Evolutionary conservation across 2,888 invertebrate genomes (phyloP), one percentile per base, ranked within the genome.

Genomic region (Coelopa pilipes): DNA sequence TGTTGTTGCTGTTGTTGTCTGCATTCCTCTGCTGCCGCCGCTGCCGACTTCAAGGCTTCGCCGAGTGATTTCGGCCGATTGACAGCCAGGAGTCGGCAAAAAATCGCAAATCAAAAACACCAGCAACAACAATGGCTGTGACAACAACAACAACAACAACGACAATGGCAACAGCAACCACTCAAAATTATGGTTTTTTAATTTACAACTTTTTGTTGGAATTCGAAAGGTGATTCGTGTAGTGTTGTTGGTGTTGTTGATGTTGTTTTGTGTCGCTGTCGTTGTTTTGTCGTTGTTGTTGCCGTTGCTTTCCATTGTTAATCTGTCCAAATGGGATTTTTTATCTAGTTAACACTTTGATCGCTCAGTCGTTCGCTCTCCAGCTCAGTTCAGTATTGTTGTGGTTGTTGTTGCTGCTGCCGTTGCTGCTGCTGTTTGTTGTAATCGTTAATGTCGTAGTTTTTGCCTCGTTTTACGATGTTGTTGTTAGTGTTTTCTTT

Each of bases 261-360:
- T 34, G 34, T 34, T 4, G 34, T 34, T 34, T 34, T 34, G n/a
- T n/a, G n/a, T n/a, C 7, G 34, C 7, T 34, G 7, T 34, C 34
- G 34, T 34, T 34, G 34, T 34, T 34, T 34, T 34, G 34, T 34
- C 7, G 34, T 34, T 34, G 34, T 34, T 34, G 2, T 34, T 34
- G 34, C 7, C 7, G 34, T 34, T 34, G 34, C 34, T 34, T 34
- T 34, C 34, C 34, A 34, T 57, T 57, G 57, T 19, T 57, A 19
- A 57, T 57, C 57, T 57, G n/a, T 15, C 57, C 21, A 57, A 57
- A 57, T 57, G 17, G n/a, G 57, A 57, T 57, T 57, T 57, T 57
- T 57, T 57, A 57, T 57, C 57, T 57, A 57, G 57, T 57, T 57
- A 57, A 57, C 57, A 57, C 57, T 21, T 57, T 57, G 57, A 19